Percentiles rank a stretch among this genome's conserved stretches.
phyloP scores from a whole-genome alignment of 2,888 invertebrate species.

The Rhogogaster chlorosoma region DNA sequence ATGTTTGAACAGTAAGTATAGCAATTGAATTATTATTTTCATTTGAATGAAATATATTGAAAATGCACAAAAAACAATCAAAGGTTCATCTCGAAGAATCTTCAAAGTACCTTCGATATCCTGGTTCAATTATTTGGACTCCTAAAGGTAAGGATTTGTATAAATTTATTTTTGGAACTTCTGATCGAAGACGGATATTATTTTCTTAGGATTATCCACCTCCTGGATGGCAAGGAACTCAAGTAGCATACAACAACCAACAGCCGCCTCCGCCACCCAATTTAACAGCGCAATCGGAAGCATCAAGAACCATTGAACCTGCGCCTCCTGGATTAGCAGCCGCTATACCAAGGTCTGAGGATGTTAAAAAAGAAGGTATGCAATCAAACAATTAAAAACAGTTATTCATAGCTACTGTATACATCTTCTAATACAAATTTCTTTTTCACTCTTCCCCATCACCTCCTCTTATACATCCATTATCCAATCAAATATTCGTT shows the following conservation, averaged over 20 bases:
- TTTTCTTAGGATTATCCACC: slow-evolving; percentile 75
- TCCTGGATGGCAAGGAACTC: slow-evolving; percentile 73
- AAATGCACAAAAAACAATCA: slow-evolving; percentile 64
- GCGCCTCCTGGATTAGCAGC: slow-evolving; percentile 63
- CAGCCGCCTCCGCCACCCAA: slow-evolving; percentile 71
- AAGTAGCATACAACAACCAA: slow-evolving; percentile 74
- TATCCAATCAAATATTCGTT: background rate
- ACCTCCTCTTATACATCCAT: slow-evolving; percentile 10
- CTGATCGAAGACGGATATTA: slow-evolving; percentile 58
- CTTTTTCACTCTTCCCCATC: slow-evolving; percentile 25
- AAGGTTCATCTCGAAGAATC: slow-evolving; percentile 65
- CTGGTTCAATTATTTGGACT: slow-evolving; percentile 65
- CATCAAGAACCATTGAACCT: slow-evolving; percentile 67
- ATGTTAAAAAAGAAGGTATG: slow-evolving; percentile 76
- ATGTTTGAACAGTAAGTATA: slow-evolving; percentile 64
- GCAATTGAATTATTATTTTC: slow-evolving; percentile 65
- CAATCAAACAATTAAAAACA: slow-evolving; percentile 40
- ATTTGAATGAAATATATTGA: slow-evolving; percentile 61
- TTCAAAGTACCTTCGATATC: slow-evolving; percentile 67
- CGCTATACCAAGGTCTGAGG: slow-evolving; percentile 71
- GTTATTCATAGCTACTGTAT: background rate
- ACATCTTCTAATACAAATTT: slow-evolving; percentile 33
- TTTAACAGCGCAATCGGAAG: slow-evolving; percentile 65
- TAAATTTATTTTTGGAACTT: slow-evolving; percentile 56
- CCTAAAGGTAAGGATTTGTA: slow-evolving; percentile 69